Base-by-base conservation (phyloP, 2,888 invertebrate genomes). In the Pollenia labialis region DNA sequence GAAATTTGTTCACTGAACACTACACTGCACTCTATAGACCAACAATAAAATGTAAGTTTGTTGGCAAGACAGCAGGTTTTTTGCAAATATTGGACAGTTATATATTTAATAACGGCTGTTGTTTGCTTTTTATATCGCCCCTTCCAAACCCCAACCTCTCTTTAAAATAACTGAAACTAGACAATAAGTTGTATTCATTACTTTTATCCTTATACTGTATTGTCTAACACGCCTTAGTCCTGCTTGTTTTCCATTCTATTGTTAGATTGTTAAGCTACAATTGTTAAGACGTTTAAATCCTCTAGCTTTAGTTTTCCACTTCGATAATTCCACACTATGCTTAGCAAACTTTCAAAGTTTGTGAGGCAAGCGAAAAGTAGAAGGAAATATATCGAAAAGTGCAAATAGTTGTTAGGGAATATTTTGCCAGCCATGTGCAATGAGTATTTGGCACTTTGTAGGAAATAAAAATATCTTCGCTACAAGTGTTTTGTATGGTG, bases 251-350 rank as follows among this genome's bases (percentile, higher is more conserved):
- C 11, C 14, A 58, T 60, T 48, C 69, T 69, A 16, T 56, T 60
- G 66, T 74, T 74, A 68, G 66, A 71, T 74, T 79, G 79, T 58
- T 72, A 80, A 72, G 71, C 86, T 83, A 44, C 75, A 64, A 66
- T 76, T 86, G 83, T 64, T 71, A 83, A 80, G 75, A 64, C 46
- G 56, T 72, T 86, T 76, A 71, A 86, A 76, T 71, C 80, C 69
- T 68, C 44, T 69, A 48, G 79, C 75, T 69, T 91, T 91, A 91
- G 91, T 90, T 90, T 91, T 91, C 89, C 91, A 90, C 91, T 91
- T 91, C 89, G 91, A 88, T 91, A 90, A 91, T 83, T 91, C 90
- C 88, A 87, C 89, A 88, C 88, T 89, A 48, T 72, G 68, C 76
- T 56, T 62, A 81, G 71, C 66, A 62, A 74, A 69, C 76, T 83